Percentiles rank a stretch among this genome's conserved stretches.
Evolutionary conservation across 1,140 invertebrate species (phyloP).

Genomic region (Leptonema lineaticorne): DNA sequence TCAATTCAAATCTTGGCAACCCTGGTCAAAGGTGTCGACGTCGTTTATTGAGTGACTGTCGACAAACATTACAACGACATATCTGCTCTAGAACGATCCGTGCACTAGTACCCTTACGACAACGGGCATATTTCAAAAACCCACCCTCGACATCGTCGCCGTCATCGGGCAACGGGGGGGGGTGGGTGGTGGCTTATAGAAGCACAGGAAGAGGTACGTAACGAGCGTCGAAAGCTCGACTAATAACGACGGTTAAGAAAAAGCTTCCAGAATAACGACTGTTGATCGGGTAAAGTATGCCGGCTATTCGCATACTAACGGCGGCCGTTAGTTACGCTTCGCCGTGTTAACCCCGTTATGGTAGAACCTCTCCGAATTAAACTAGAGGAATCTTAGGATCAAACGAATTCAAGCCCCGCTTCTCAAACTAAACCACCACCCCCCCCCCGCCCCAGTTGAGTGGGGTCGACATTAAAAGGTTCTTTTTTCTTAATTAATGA

Average conservation of each 20-base stretch:
- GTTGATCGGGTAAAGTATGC: slow-evolving; percentile 8
- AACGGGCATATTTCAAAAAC: slow-evolving; percentile 7
- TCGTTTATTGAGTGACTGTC: slow-evolving; percentile 14
- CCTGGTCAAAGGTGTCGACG: no score
- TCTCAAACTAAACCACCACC: no score
- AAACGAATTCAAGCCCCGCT: neutral
- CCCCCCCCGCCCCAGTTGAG: no score
- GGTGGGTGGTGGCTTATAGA: no score
- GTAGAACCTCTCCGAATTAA: neutral
- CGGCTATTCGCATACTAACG: neutral
- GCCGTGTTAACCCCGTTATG: neutral
- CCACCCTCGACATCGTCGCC: neutral
- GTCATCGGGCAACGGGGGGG: neutral
- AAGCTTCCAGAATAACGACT: neutral
- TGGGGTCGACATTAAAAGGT: no score
- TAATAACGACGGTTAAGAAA: slow-evolving; percentile 10
- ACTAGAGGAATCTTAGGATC: neutral
- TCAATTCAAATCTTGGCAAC: no score
- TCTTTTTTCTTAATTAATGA: no score
- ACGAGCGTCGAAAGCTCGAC: neutral
- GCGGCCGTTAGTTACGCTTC: slow-evolving; percentile 1
- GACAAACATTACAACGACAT: slow-evolving; percentile 4
- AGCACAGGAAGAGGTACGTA: no score
- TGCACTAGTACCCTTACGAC: neutral
- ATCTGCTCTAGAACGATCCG: neutral